Base-by-base conservation (phyloP, 2,797 vertebrate genomes). In the Picus viridis region DNA sequence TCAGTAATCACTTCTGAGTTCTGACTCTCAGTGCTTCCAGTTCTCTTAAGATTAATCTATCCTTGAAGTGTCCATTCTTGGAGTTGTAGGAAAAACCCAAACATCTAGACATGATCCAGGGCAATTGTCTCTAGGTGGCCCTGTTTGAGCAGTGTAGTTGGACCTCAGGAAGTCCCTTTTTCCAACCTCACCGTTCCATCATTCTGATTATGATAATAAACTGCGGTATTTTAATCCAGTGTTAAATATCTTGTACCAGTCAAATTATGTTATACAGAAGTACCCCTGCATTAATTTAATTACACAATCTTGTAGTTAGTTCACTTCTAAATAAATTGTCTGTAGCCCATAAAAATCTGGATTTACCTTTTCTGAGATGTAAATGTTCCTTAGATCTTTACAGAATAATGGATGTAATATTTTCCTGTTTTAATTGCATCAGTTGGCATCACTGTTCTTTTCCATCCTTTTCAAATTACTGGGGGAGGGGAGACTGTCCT, bases 81-180 rank as follows among this genome's bases (percentile, higher is more conserved):
- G 58, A 78, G 14, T 39, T 39, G 27, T 1, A 57, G 47, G 5
- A 45, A 45, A 87, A 68, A 36, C 36, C 36, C 36, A 36, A 3
- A 0, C 10, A 7, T 49, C 14, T 67, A 10, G 34, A 51, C 20
- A 13, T 29, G 20, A 20, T 59, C 30, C 17, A 26, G 36, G 12
- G 4, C 23, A 80, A 29, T 7, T 27, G 4, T 7, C 2, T 83
- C 8, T 49, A n/a, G 6, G 18, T 2, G 0, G 9, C 9, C 58
- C 15, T 59, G 10, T 18, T 64, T 39, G 7, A 61, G 8, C 43
- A 81, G 39, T 2, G 7, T 26, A 4, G 2, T 56, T 62, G 32
- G 10, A 53, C 22, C 3, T 77, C 15, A 26, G 56, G 32, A 88
- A 39, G 16, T 24, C 2, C 7, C 34, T 81, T 59, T n/a, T 81